These are phyloP conservation scores for Diaprepes abbreviatus DNA, from an alignment of 2,888 invertebrate species.

Conservation along the genomic window DNA sequence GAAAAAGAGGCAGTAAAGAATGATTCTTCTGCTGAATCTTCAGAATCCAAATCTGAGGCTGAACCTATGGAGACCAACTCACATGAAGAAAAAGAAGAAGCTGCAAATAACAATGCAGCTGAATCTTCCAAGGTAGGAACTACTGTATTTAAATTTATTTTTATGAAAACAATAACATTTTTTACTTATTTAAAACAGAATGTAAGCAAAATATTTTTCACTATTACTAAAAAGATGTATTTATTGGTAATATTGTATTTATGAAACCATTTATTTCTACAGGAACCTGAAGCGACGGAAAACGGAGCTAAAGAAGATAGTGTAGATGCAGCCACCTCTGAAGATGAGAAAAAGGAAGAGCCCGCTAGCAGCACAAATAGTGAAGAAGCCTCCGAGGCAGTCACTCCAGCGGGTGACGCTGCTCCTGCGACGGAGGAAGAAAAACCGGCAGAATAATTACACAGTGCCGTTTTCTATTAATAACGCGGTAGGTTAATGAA, in stretches of 20 bases:
- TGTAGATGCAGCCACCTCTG: slow-evolving; percentile 60
- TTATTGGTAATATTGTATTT: too few relatives aligned
- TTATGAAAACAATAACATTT: too few relatives aligned
- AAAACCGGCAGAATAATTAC: slow-evolving; percentile 63
- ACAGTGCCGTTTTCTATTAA: slow-evolving; percentile 54
- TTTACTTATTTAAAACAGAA: too few relatives aligned
- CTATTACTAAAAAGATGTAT: too few relatives aligned
- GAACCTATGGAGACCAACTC: slow-evolving; percentile 60
- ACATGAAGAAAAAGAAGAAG: slow-evolving; percentile 61
- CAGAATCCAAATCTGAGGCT: slow-evolving; percentile 60
- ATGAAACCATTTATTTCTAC: too few relatives aligned
- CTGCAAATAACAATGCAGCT: slow-evolving; percentile 61
- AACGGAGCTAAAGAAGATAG: slow-evolving; percentile 64
- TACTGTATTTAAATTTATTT: slow-evolving; percentile 2
- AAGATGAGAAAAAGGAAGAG: slow-evolving; percentile 58
- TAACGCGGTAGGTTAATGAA: slow-evolving; percentile 59
- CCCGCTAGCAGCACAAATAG: slow-evolving; percentile 51
- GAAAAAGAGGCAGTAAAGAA: slow-evolving; percentile 39
- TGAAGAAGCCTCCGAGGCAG: slow-evolving; percentile 50
- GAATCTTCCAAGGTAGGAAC: slow-evolving; percentile 57
- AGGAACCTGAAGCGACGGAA: slow-evolving; percentile 61
- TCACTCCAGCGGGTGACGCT: slow-evolving; percentile 17
- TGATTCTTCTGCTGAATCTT: slow-evolving; percentile 57
- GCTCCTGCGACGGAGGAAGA: slow-evolving; percentile 60
- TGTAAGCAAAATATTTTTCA: too few relatives aligned